phyloP scores from a whole-genome alignment of 2,888 invertebrate genomes.

The Mystacides longicornis region DNA sequence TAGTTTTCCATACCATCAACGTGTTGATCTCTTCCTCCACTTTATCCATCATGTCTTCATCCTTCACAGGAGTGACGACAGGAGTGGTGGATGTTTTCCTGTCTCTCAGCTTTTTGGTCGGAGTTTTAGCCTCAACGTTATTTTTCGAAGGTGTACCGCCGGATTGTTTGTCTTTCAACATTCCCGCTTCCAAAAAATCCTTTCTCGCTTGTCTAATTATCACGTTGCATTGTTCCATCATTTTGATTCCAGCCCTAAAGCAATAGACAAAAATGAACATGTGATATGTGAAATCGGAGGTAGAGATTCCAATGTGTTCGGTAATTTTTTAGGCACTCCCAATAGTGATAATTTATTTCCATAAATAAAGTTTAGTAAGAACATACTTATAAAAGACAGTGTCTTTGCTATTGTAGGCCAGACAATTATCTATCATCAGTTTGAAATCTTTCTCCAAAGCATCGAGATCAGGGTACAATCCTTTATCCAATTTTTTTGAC shows the following conservation, averaged over 20 bases:
- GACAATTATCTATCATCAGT: slow-evolving; percentile 93
- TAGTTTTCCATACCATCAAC: slow-evolving; percentile 17
- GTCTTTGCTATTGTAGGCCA: slow-evolving; percentile 91
- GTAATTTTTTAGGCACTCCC: too few relatives aligned
- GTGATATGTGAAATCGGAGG: too few relatives aligned
- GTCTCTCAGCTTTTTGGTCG: slow-evolving; percentile 34
- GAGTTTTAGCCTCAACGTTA: slow-evolving; percentile 37
- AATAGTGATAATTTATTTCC: too few relatives aligned
- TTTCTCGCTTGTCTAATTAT: slow-evolving; percentile 73
- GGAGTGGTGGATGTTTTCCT: slow-evolving; percentile 22
- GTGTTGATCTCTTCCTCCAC: slow-evolving; percentile 18
- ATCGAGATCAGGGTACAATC: slow-evolving; percentile 62
- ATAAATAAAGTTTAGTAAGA: background rate
- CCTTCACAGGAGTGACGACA: slow-evolving; percentile 18
- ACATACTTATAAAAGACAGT: slow-evolving; percentile 79
- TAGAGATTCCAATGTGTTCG: too few relatives aligned
- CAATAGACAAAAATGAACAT: too few relatives aligned
- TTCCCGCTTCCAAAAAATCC: slow-evolving; percentile 59
- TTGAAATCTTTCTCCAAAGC: slow-evolving; percentile 85
- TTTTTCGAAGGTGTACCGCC: slow-evolving; percentile 20
- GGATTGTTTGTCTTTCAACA: slow-evolving; percentile 37
- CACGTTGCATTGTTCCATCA: slow-evolving; percentile 80
- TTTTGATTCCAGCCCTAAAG: slow-evolving; percentile 70
- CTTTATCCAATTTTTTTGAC: slow-evolving; percentile 64
- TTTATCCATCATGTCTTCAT: slow-evolving; percentile 10